phyloP scores from a whole-genome alignment of 2,888 invertebrate genomes.

The Liodrosophila aerea region DNA sequence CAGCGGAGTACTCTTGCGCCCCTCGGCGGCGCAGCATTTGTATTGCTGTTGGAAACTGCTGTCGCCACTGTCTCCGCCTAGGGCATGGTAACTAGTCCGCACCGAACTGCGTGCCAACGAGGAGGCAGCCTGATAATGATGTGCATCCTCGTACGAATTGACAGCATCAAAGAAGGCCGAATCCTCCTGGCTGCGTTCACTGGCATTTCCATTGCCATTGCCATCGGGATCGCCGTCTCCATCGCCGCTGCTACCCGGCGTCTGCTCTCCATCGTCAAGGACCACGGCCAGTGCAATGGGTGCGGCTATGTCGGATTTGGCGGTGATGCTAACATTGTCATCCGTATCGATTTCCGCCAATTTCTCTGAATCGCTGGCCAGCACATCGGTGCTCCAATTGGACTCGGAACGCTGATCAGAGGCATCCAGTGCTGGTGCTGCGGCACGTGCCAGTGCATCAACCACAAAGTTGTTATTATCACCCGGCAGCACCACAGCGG shows the following conservation, averaged over 20 bases:
- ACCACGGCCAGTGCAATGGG: slow-evolving; percentile 37
- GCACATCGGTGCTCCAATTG: slow-evolving; percentile 98
- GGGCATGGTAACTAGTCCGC: slow-evolving; percentile 79
- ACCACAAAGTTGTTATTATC: slow-evolving; percentile 82
- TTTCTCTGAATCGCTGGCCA: slow-evolving; percentile 95
- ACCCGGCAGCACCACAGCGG: slow-evolving; percentile 82
- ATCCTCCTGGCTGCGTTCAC: slow-evolving; percentile 79
- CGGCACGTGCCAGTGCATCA: slow-evolving; percentile 75
- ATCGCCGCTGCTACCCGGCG: slow-evolving; percentile 76
- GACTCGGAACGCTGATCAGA: slow-evolving; percentile 97
- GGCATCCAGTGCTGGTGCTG: slow-evolving; percentile 85
- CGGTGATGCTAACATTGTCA: slow-evolving; percentile 86
- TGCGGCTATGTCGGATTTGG: slow-evolving; percentile 89
- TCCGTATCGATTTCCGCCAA: slow-evolving; percentile 91
- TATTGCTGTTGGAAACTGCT: slow-evolving; percentile 82
- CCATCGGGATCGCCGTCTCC: slow-evolving; percentile 42
- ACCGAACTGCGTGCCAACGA: slow-evolving; percentile 81
- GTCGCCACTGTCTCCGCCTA: slow-evolving; percentile 80
- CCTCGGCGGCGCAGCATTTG: slow-evolving; percentile 75
- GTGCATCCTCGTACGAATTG: slow-evolving; percentile 77
- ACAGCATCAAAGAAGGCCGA: slow-evolving; percentile 80
- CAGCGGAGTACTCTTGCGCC: slow-evolving; percentile 68
- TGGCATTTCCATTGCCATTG: slow-evolving; percentile 64
- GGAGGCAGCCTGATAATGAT: slow-evolving; percentile 73
- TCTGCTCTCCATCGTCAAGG: slow-evolving; percentile 67